Conservation (phyloP, 2,888 invertebrate species). For the Eubasilissa splendida region DNA sequence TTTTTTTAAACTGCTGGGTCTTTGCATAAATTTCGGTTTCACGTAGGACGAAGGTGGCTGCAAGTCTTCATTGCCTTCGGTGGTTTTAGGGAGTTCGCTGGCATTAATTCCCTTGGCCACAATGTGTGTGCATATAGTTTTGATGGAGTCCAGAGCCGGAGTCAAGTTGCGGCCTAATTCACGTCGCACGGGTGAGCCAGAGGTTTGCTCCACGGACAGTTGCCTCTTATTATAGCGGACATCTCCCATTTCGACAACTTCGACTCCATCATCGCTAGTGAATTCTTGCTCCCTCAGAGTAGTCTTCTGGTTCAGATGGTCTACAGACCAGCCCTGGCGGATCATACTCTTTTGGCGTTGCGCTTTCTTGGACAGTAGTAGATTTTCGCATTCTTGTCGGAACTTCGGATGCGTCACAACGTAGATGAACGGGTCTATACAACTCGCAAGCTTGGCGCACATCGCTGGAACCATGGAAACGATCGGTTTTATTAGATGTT, state of each 20-base stretch:
- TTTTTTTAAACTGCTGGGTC: constrained; percentile 53
- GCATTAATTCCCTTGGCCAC: constrained; percentile 67
- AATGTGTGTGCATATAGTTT: constrained; percentile 62
- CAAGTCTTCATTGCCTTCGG: constrained; percentile 51
- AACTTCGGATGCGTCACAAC: constrained; percentile 86
- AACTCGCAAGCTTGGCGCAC: constrained; percentile 87
- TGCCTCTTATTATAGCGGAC: constrained; percentile 65
- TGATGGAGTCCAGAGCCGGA: constrained; percentile 64
- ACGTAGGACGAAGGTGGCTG: constrained; percentile 71
- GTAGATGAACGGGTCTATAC: constrained; percentile 86
- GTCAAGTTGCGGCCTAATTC: constrained; percentile 57
- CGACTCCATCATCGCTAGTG: constrained; percentile 70
- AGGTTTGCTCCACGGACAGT: constrained; percentile 47
- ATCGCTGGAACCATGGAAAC: constrained; percentile 84
- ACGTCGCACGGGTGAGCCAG: constrained; percentile 39
- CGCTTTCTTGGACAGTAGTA: constrained; percentile 67
- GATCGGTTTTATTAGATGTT: constrained; percentile 78
- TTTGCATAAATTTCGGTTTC: constrained; percentile 67
- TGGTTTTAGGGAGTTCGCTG: constrained; percentile 62
- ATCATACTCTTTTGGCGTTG: constrained; percentile 65
- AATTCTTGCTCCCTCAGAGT: constrained; percentile 45
- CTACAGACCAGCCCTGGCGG: constrained; percentile 65
- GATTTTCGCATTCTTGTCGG: constrained; percentile 74
- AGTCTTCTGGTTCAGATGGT: constrained; percentile 36
- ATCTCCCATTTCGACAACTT: constrained; percentile 72